Conservation (phyloP, 2,888 invertebrate species). For the Isotomurus palustris region DNA sequence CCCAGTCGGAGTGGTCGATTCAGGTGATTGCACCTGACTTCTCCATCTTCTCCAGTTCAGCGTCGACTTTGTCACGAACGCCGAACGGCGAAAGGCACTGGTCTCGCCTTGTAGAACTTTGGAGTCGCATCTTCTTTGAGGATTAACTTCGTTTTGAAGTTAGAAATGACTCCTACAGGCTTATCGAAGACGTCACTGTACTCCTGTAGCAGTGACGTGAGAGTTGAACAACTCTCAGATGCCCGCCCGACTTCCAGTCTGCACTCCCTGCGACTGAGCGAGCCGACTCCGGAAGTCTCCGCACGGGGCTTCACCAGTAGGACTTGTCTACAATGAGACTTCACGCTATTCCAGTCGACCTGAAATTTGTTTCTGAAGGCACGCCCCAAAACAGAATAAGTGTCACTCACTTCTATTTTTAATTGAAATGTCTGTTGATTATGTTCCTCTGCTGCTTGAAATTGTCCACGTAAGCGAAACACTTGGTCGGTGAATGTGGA, state of each 20-base stretch:
- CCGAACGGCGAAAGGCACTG: slow-evolving; percentile 48
- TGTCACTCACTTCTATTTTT: too few species aligned
- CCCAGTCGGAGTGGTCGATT: slow-evolving; percentile 46
- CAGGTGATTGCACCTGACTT: slow-evolving; percentile 36
- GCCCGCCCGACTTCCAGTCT: too few species aligned
- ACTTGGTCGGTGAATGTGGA: too few species aligned
- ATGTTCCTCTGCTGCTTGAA: too few species aligned
- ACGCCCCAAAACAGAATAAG: too few species aligned
- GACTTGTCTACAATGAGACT: too few species aligned
- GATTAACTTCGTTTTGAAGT: slow-evolving; percentile 35
- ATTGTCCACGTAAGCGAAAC: too few species aligned
- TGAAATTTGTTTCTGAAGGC: too few species aligned
- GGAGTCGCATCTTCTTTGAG: slow-evolving; percentile 45
- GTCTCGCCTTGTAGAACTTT: slow-evolving; percentile 43
- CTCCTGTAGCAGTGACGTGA: slow-evolving; percentile 14
- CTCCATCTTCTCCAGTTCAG: slow-evolving; percentile 42
- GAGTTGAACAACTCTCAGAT: too few species aligned
- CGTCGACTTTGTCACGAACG: slow-evolving; percentile 44
- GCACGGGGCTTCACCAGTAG: too few species aligned
- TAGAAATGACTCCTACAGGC: slow-evolving; percentile 32
- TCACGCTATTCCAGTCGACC: too few species aligned
- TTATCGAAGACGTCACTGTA: slow-evolving; percentile 18
- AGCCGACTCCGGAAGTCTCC: background rate
- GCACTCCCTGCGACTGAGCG: background rate
- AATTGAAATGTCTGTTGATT: too few species aligned